These are phyloP conservation scores for Cheilosia vernalis DNA, from an alignment of 2,888 invertebrate species.

Conservation along the genomic window DNA sequence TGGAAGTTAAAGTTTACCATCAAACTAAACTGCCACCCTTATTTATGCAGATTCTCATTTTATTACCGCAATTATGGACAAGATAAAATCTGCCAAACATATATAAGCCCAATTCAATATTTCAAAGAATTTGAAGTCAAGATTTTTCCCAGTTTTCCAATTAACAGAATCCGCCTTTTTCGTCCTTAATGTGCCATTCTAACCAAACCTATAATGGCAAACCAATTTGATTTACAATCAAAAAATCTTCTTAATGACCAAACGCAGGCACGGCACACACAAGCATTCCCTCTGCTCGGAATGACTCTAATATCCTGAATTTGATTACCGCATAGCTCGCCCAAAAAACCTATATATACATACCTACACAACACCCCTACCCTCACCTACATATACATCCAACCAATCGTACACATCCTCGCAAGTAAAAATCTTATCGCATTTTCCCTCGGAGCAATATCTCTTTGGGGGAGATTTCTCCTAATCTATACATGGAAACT, in stretches of 20 bases:
- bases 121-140: conserved; percentile 26
- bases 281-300: conserved; percentile 41
- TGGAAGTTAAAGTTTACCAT: neutral
- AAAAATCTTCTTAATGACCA: conserved; percentile 59
- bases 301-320: conserved; percentile 61
- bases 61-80: conserved; percentile 50
- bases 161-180: conserved; percentile 16
- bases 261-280: conserved; percentile 12
- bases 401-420: neutral
- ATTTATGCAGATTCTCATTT: conserved; percentile 43
- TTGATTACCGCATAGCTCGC: conserved; percentile 44
- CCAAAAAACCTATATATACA: neutral
- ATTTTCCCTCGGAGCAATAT: conserved; percentile 35
- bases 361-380: too few species aligned
- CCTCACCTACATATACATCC: conserved; percentile 1
- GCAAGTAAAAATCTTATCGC: conserved; percentile 42
- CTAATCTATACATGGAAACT: conserved; percentile 63
- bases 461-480: conserved; percentile 33
- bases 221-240: conserved; percentile 60
- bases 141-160: conserved; percentile 26
- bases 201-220: conserved; percentile 55
- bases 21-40: neutral
- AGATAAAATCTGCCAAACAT: conserved; percentile 24
- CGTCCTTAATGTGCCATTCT: neutral
- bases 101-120: conserved; percentile 40